Evolutionary conservation across 37 sponge, comb jelly and placozoan species (phyloP).

Genomic region (Halisarca cf. caerulea): DNA sequence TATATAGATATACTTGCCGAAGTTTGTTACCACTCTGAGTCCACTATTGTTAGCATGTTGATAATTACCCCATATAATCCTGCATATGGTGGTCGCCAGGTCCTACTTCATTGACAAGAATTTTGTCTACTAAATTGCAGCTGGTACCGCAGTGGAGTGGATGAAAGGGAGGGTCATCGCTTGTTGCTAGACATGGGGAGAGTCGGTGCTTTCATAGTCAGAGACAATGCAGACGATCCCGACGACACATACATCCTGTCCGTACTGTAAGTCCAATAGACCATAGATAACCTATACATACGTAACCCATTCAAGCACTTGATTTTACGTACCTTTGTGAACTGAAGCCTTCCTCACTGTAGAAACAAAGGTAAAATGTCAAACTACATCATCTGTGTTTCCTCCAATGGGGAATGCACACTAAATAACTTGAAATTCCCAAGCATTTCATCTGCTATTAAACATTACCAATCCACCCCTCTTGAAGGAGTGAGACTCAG

Average conservation of each 20-base stretch:
- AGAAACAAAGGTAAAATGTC: too few relatives aligned
- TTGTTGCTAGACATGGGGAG: conserved; percentile 8
- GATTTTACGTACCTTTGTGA: too few relatives aligned
- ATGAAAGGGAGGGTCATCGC: conserved; percentile 43
- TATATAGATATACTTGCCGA: too few relatives aligned
- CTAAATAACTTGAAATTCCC: neutral
- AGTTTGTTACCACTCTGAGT: too few relatives aligned
- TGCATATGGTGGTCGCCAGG: too few relatives aligned
- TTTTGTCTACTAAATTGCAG: too few relatives aligned
- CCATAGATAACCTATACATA: too few relatives aligned
- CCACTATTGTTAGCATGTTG: too few relatives aligned
- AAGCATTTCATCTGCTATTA: conserved; percentile 20
- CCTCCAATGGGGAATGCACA: neutral
- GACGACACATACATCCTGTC: neutral
- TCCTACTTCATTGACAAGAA: too few relatives aligned
- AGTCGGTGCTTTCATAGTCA: conserved; percentile 52
- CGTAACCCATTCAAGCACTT: too few relatives aligned
- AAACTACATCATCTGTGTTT: neutral
- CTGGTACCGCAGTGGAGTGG: conserved; percentile 67
- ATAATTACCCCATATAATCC: too few relatives aligned
- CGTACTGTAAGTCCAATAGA: conserved; percentile 9
- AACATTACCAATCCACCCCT: conserved; percentile 58
- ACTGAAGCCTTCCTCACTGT: too few relatives aligned
- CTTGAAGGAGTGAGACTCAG: conserved; percentile 34
- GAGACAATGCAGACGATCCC: conserved; percentile 13